A percentile compares a stretch with the other conserved stretches of the same genome.
Conservation (phyloP, 2,888 invertebrate genomes). For the Ommatoiulus sabulosus region DNA sequence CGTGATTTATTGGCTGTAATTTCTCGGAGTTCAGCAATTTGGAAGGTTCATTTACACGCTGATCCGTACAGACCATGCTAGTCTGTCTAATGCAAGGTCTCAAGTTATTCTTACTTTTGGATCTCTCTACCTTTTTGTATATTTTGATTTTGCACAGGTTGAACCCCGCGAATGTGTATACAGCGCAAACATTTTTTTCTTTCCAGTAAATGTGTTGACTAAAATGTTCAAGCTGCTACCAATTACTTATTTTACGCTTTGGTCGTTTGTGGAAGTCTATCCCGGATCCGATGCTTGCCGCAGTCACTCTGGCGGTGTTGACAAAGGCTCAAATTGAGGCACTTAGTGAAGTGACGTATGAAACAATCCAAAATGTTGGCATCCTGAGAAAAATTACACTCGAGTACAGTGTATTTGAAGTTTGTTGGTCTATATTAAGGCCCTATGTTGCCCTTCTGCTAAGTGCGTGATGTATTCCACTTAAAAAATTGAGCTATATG, state of each 20-base stretch:
- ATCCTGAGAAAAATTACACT: too few species aligned
- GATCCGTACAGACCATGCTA: neutral
- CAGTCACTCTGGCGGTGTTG: slow-evolving; percentile 34
- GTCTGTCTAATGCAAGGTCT: slow-evolving; percentile 12
- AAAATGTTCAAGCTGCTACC: slow-evolving; percentile 21
- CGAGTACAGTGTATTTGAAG: too few species aligned
- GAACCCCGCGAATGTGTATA: slow-evolving; percentile 19
- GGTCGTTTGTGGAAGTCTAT: neutral
- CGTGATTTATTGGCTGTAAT: neutral
- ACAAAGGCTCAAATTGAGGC: neutral
- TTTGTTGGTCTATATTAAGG: too few species aligned
- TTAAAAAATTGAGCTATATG: too few species aligned
- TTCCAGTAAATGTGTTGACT: neutral
- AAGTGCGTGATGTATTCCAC: too few species aligned
- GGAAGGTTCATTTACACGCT: slow-evolving; percentile 5
- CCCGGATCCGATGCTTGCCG: neutral
- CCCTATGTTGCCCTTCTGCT: too few species aligned
- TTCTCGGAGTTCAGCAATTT: neutral
- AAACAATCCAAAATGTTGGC: neutral
- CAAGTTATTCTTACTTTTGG: neutral
- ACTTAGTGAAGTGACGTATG: slow-evolving; percentile 2
- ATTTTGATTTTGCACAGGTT: slow-evolving; percentile 20
- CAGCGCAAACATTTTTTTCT: neutral
- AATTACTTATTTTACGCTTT: slow-evolving; percentile 21
- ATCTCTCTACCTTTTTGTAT: neutral